A percentile compares a stretch with the other conserved stretches of the same genome.
Conservation (phyloP, 2,113 vertebrate genomes). For the Panurus biarmicus region DNA sequence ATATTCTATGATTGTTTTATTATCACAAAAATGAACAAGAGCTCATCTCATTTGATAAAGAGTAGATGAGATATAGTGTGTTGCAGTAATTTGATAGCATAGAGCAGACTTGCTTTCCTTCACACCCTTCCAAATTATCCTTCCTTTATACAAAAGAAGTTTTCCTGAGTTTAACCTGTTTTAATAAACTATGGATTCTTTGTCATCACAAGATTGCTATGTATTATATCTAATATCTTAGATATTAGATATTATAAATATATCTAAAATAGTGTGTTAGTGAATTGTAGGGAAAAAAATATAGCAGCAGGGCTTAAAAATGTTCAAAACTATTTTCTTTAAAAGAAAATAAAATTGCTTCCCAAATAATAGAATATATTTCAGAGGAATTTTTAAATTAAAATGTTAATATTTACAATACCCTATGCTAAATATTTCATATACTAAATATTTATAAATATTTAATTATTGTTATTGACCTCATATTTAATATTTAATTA, state of each 20-base stretch:
- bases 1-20: neutral
- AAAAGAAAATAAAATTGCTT: neutral
- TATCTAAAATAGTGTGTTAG: neutral
- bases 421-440: neutral
- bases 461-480: neutral
- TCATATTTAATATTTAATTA: neutral
- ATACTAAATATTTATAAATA: neutral
- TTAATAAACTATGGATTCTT: slow-evolving; percentile 6
- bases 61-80: neutral
- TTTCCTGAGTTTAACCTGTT: neutral
- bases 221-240: neutral
- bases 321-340: neutral
- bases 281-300: neutral
- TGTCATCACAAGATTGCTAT: neutral
- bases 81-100: slow-evolving; percentile 31
- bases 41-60: neutral
- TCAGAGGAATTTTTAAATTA: neutral
- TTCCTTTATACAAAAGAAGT: slow-evolving; percentile 28
- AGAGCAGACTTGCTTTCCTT: neutral
- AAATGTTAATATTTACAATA: neutral
- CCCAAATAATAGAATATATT: neutral
- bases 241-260: neutral
- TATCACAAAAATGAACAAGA: neutral
- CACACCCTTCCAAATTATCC: slow-evolving; percentile 28
- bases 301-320: neutral